A percentile compares a stretch with the other conserved stretches of the same genome.
Evolutionary conservation across 2,113 vertebrate genomes (phyloP).

Genomic region (Campylomormyrus numenius): DNA sequence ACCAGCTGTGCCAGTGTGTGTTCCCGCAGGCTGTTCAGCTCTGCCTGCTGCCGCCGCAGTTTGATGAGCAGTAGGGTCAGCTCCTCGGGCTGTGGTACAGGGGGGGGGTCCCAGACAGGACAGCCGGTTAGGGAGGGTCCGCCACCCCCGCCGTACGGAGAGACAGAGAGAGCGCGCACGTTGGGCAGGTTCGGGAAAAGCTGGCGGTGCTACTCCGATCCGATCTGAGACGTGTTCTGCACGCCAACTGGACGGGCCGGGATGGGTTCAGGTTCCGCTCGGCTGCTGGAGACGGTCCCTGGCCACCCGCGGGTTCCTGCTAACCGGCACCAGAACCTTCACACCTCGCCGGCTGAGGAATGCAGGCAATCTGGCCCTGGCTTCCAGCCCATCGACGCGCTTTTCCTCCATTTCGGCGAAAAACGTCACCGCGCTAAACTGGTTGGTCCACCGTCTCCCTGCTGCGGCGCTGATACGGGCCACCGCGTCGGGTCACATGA

Average conservation of each 20-base stretch:
- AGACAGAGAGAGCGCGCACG: too few species aligned
- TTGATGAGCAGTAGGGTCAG: slow-evolving; percentile 97
- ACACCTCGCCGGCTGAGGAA: background rate
- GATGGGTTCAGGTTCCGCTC: background rate
- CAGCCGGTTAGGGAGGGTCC: slow-evolving; percentile 13
- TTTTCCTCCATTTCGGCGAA: background rate
- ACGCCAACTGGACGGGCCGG: background rate
- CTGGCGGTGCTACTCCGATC: background rate
- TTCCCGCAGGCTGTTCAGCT: slow-evolving; percentile 89
- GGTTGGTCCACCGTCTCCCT: background rate
- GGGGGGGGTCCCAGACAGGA: slow-evolving; percentile 12
- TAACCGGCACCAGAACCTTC: background rate
- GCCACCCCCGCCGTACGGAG: background rate
- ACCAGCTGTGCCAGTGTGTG: slow-evolving; percentile 89
- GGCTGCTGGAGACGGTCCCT: background rate
- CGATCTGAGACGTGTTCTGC: background rate
- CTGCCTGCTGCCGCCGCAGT: slow-evolving; percentile 94
- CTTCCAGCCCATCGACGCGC: background rate
- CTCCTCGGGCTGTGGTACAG: slow-evolving; percentile 86
- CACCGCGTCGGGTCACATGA: background rate
- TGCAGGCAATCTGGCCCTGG: background rate
- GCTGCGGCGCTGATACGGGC: background rate
- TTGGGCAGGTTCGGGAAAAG: slow-evolving; percentile 25
- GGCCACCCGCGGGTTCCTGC: background rate
- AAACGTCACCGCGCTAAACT: background rate